Base-by-base conservation (phyloP, 2,888 invertebrate species). In the Stegophylla sp. region DNA sequence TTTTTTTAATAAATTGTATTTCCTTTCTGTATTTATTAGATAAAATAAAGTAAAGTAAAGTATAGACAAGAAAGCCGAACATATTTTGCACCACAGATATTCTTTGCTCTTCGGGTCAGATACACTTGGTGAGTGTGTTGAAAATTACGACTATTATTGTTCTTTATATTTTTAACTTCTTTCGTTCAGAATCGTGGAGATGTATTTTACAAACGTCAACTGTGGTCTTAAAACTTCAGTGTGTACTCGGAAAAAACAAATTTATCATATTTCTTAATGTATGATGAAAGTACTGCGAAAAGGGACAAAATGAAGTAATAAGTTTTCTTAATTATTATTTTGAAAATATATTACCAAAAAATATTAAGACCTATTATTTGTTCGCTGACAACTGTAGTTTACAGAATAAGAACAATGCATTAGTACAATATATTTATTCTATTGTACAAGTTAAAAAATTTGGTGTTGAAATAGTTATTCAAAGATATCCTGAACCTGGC, bases 321-420 rank as follows among this genome's bases (percentile, higher is more conserved):
- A 63, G 61, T 5, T 63, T 63, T 34, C 12, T 63, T 34, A 28
- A 63, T 34, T 63, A 63, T 34, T 63, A 63, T n/a, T 63, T 63
- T 3, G 41, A 82, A 74, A 82, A 72, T 41, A 12, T 72, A 34
- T 34, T 79, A 28, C 13, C 20, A 1, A 13, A 15, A 73, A 28
- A 20, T 7, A 28, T 73, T 9, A 45, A 73, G 59, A 59, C 26
- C 1, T 3, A 59, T 5, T 73, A 43, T 34, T 28, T 73, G 7
- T 73, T 45, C 41, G 34, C 73, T 23, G 73, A 73, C 5, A 73
- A 73, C n/a, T 59, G 73, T 28, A 45, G 43, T 45, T 45, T 59
- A 5, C 73, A 59, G 34, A 73, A 73, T 59, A 73, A 73, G 26
- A 73, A 61, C 3, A 43, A 43, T 15, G 28, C 56, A 20, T 5